Base-by-base conservation (phyloP, 2,797 vertebrate species). In the Phataginus tricuspis region DNA sequence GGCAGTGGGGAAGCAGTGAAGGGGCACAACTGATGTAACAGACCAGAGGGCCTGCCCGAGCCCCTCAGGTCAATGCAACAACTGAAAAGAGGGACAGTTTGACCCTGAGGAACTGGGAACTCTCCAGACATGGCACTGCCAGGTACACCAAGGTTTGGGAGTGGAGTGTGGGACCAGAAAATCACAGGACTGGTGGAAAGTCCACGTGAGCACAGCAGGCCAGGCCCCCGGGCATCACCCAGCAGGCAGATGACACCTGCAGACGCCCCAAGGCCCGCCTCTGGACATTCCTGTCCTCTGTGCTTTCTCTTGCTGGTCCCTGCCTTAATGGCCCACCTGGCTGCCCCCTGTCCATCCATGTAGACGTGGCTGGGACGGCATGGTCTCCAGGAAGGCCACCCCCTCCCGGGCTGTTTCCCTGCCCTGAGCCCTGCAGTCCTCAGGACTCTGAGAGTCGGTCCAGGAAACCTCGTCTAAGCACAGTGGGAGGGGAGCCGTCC, bases 101-200 rank as follows among this genome's bases (percentile, higher is more conserved):
- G 49, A 77, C 23, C 29, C 23, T 72, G 9, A 37, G 85, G 34
- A 68, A 68, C 27, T 7, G 1, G 27, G 83, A 55, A 90, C n/a
- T 10, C 23, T 55, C 68, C 15, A 34, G 34, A 63, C 25, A 9
- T 45, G 34, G n/a, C 8, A 18, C 61, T 16, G 27, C 2, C 12
- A 39, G 49, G 42, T 0, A 4, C 45, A 51, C 29, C 34, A 57
- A n/a, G 9, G 19, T 13, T 0, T 10, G 8, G 4, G 45, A 7
- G 39, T 7, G 31, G 29, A 15, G 12, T 21, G 13, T 1, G 7
- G 72, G 63, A 42, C 64, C 42, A 13, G n/a, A 84, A 68, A 13
- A 13, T 29, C 18, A 13, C 74, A 15, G 51, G 63, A 1, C 21
- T 34, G 29, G 39, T 31, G 10, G 42, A 27, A 68, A 7, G n/a